A percentile compares a stretch with the other conserved stretches of the same genome.
These are phyloP conservation scores for Anguilla rostrata DNA, from an alignment of 2,113 vertebrate genomes.

Conservation along the genomic window DNA sequence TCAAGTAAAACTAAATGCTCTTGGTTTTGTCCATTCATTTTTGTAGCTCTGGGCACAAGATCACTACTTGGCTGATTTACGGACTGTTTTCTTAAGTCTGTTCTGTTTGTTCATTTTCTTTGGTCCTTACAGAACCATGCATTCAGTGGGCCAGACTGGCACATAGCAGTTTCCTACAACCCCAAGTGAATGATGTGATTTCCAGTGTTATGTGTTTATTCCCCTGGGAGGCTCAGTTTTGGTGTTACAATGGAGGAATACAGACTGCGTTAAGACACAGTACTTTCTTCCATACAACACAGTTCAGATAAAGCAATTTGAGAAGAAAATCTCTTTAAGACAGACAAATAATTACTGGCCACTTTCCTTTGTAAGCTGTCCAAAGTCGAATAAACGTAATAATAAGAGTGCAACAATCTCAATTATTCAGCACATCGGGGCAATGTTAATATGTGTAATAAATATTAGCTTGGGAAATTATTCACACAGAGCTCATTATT, in stretches of 20 bases:
- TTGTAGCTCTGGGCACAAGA: neutral
- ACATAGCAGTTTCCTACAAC: neutral
- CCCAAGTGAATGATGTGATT: neutral
- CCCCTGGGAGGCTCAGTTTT: neutral
- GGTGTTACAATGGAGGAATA: neutral
- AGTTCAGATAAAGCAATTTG: neutral
- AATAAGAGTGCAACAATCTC: neutral
- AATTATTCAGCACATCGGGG: neutral
- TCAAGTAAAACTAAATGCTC: neutral
- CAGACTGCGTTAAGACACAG: neutral
- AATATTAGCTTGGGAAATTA: neutral
- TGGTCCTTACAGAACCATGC: neutral
- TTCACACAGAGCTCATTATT: neutral
- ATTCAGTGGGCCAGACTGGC: neutral
- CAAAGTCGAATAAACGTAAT: neutral
- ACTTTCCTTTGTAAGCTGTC: neutral
- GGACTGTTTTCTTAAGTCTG: neutral
- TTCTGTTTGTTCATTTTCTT: no score
- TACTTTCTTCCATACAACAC: no score
- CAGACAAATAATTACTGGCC: neutral
- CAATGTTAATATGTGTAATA: neutral
- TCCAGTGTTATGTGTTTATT: neutral
- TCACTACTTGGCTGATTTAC: neutral
- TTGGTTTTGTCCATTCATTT: neutral
- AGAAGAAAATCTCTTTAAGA: neutral